Conservation (phyloP, 2,797 vertebrate genomes). For the Muscicapa striata region DNA sequence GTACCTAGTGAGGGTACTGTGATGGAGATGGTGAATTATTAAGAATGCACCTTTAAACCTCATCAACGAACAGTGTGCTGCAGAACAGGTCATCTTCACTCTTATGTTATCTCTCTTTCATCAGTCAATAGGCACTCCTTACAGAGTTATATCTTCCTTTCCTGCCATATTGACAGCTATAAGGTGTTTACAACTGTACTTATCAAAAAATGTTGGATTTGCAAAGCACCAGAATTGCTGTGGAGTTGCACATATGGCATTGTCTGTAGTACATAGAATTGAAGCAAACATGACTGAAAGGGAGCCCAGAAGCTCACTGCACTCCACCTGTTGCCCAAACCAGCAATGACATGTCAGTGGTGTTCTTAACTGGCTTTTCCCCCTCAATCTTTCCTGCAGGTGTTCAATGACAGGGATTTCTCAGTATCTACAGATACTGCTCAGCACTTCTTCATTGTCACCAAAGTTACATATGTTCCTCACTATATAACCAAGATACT, state of each 20-base stretch:
- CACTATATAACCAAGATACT: neutral
- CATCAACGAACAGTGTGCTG: accelerated
- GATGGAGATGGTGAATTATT: neutral
- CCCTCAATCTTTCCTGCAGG: neutral
- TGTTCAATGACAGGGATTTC: neutral
- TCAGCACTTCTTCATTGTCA: neutral
- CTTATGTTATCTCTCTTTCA: accelerated
- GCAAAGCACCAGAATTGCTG: neutral
- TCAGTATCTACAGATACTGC: neutral
- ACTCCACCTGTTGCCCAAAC: neutral
- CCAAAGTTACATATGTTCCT: neutral
- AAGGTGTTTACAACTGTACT: neutral
- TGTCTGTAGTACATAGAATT: neutral
- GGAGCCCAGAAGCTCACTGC: neutral
- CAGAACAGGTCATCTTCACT: neutral
- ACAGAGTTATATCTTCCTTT: neutral
- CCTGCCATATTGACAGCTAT: neutral
- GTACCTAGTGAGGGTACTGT: neutral
- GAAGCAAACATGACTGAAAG: neutral
- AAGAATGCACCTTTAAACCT: neutral
- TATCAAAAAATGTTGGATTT: neutral
- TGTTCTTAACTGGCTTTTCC: neutral
- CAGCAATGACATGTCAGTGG: neutral
- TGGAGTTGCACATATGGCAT: neutral
- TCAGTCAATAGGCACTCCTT: neutral